These are phyloP conservation scores for Numida meleagris DNA, from an alignment of 2,113 vertebrate genomes.

Conservation along the genomic window DNA sequence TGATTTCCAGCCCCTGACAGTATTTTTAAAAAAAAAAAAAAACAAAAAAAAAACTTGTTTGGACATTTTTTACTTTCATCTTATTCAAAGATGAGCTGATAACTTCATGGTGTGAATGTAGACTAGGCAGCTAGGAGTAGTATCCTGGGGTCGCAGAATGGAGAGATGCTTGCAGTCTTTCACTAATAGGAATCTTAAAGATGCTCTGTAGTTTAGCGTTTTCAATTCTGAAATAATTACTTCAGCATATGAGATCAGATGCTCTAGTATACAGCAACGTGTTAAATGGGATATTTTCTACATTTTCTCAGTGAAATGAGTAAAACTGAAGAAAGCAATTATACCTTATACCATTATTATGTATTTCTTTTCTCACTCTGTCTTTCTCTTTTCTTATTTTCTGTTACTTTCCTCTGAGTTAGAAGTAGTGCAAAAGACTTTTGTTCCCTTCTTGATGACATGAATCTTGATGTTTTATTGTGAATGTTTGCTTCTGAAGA, in stretches of 20 bases:
- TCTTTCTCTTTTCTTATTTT: no score
- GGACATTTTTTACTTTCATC: neutral
- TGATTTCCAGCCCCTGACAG: neutral
- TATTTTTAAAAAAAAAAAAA: no score
- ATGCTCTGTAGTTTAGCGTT: fast-evolving
- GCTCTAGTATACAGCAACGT: neutral
- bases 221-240: neutral
- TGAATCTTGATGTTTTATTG: neutral
- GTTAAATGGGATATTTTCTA: neutral
- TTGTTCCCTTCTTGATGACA: neutral
- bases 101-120: neutral
- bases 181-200: neutral
- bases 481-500: neutral
- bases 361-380: no score
- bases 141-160: no score
- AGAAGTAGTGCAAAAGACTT: neutral
- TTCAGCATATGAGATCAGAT: neutral
- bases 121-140: neutral
- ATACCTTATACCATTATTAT: fast-evolving
- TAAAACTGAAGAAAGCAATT: neutral
- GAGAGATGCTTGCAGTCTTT: fast-evolving
- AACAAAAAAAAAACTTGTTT: no score
- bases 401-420: neutral
- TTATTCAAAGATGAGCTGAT: neutral
- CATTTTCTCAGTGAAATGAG: neutral